phyloP scores from a whole-genome alignment of 2,113 vertebrate genomes.

The Halcyon senegalensis region DNA sequence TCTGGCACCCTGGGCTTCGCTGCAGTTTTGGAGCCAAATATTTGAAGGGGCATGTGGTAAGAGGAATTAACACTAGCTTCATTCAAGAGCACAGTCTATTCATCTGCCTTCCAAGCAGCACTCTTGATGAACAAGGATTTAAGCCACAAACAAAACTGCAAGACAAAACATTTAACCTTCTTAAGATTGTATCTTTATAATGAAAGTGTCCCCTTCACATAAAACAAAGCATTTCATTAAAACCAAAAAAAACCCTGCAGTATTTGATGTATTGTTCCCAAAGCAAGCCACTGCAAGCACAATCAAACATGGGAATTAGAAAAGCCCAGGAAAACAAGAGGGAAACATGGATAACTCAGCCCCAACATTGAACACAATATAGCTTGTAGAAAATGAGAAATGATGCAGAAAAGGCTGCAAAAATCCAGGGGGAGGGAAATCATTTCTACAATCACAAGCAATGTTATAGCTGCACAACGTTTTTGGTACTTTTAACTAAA shows the following conservation, averaged over 20 bases:
- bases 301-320: neutral
- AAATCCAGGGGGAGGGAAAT: neutral
- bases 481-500: neutral
- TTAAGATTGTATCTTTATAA: neutral
- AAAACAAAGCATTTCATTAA: neutral
- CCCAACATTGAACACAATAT: neutral
- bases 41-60: constrained; percentile 32
- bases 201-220: neutral
- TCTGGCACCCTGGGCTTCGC: neutral
- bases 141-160: neutral
- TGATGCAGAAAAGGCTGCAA: neutral
- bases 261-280: neutral
- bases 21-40: neutral
- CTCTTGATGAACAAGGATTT: neutral
- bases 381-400: neutral
- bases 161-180: neutral
- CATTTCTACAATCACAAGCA: neutral
- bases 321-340: neutral
- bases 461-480: neutral
- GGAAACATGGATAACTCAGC: neutral
- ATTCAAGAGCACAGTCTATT: constrained; percentile 33
- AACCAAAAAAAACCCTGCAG: neutral
- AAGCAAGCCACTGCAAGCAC: neutral
- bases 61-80: constrained; percentile 34
- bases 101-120: neutral